Evolutionary conservation across 1,140 invertebrate species (phyloP), one percentile per base, ranked within the genome.

Genomic region (Caenorhabditis brenneri): DNA sequence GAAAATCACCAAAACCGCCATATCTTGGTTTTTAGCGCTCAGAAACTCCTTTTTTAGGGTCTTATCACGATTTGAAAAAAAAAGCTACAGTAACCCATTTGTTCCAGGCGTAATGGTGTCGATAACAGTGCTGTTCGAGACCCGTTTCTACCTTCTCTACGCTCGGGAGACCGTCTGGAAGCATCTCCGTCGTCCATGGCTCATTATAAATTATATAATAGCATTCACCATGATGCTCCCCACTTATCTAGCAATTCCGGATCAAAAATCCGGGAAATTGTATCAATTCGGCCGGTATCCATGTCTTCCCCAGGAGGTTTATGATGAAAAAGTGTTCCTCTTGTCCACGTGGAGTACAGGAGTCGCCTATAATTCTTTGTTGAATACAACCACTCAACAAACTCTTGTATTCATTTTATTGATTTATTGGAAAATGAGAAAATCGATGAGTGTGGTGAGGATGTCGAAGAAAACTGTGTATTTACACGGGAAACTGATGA

Each of bases 81-180:
- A n/a, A n/a, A n/a, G n/a, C n/a, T n/a, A n/a, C n/a, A 27, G 10
- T 16, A 9, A 33, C 10, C 22, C 29, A 9, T 19, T 65, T n/a
- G n/a, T n/a, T 65, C 29, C 58, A 65, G 58, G 58, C 24, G 58
- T 65, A 33, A 65, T 36, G 12, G 58, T 65, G 9, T 65, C 58
- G 15, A 22, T 65, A 1, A 12, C 29, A 0, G 15, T 6, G 7
- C 31, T 65, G 1, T 65, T 65, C 29, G 58, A 65, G 58, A 65
- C 58, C 58, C 58, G 58, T 19, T 65, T 65, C 58, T 65, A 33
- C 58, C 33, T 65, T 19, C 58, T 65, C 58, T 65, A 65, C 16
- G 58, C 58, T 16, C 10, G 16, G 3, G 29, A 65, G 16, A 65
- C 29, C 31, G 19, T 19, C 58, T 65, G 58, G 58, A 33, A 36